Evolutionary conservation across 2,888 invertebrate species (phyloP), one percentile per base, ranked within the genome.

Genomic region (Phengaris arion): DNA sequence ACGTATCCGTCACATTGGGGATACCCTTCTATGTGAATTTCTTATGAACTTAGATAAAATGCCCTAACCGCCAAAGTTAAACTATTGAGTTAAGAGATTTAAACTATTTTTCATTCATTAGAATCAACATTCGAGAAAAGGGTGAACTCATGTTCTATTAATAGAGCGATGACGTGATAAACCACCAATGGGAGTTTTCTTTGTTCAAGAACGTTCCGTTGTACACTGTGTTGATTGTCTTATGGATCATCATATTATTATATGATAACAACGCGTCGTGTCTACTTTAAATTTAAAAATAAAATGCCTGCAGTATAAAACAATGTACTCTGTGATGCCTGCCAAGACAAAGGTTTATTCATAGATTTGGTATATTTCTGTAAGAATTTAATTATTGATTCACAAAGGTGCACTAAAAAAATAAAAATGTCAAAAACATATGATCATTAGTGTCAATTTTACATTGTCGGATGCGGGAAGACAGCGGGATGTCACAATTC

Each of bases 21-120:
- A 92, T 92, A 91, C 92, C 93, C 92, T 91, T 90, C 89, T 91
- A 83, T 84, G 80, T 87, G 87, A 89, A 89, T 86, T 88, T 86
- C 81, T 35, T 22, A 22, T 22, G 76, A 76, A 59, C 74, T 77
- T 79, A 79, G 81, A 80, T 84, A 78, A 89, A 91, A 91, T 79
- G 88, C 81, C 89, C 6, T 89, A 93, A 85, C 83, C 79, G 85
- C 87, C 89, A 54, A 78, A 79, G 35, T 12, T 79, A 79, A 80
- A 84, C 80, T 76, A 81, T 79, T 81, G 76, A 77, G 81, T 80
- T 86, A 22, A 0, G 22, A 22, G 22, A 22, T 22, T 22, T 22
- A 22, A 0, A 22, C 22, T 91, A 83, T 89, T 91, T 88, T 82
- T 81, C 79, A 80, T 78, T 78, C 22, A 22, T 22, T 35, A 85